Conservation (phyloP, 2,113 vertebrate species). For the Petaurus breviceps region DNA sequence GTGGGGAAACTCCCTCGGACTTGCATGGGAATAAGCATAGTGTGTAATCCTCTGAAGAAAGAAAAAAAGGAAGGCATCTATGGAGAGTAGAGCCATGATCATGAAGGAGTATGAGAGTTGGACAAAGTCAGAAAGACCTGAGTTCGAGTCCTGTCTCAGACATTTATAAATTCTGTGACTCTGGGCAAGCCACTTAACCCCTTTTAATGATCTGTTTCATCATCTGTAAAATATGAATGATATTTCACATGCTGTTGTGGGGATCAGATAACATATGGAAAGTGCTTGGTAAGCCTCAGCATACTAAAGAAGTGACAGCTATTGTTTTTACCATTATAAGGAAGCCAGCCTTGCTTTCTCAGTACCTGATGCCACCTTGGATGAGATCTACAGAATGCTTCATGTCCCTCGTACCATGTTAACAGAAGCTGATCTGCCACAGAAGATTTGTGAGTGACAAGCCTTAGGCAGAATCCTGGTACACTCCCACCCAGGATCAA, state of each 20-base stretch:
- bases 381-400: neutral
- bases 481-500: neutral
- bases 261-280: neutral
- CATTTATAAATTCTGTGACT: neutral
- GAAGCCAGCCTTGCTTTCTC: neutral
- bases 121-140: neutral
- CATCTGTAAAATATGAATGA: neutral
- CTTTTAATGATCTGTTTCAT: neutral
- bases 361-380: neutral
- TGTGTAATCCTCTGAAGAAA: neutral
- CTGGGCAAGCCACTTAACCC: neutral
- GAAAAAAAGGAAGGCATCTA: neutral
- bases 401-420: neutral
- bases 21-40: neutral
- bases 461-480: neutral
- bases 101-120: no score
- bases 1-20: neutral
- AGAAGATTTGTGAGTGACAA: neutral
- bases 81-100: neutral
- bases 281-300: neutral
- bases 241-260: neutral
- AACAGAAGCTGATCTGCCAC: neutral
- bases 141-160: neutral
- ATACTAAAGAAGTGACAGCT: neutral
- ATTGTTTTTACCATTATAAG: neutral